These are phyloP conservation scores for Echiichthys vipera DNA, from an alignment of 2,797 vertebrate genomes.

Conservation along the genomic window DNA sequence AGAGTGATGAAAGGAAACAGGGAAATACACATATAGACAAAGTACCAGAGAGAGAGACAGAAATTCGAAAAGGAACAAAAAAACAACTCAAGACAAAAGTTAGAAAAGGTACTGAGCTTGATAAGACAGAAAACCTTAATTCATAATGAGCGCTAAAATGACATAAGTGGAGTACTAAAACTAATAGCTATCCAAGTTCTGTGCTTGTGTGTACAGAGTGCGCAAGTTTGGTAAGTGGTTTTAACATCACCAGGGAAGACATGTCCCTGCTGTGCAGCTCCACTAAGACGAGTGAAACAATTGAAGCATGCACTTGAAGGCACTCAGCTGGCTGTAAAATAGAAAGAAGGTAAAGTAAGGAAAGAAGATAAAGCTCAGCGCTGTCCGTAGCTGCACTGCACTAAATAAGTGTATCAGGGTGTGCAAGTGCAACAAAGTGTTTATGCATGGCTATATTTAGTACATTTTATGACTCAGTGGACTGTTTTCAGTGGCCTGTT, in stretches of 20 bases:
- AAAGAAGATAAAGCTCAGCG: constrained; percentile 1
- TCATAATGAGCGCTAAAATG: constrained; percentile 43
- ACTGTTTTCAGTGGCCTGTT: constrained; percentile 11
- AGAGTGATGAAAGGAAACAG: not conserved
- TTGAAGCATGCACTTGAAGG: constrained; percentile 66
- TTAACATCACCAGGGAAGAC: constrained; percentile 66
- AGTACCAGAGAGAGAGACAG: constrained; percentile 1
- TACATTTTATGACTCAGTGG: constrained; percentile 5
- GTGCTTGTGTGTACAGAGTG: constrained; percentile 32
- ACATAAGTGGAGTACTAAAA: constrained; percentile 23
- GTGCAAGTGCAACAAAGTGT: not conserved
- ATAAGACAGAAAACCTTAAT: not conserved
- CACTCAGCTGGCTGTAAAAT: constrained; percentile 53
- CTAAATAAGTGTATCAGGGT: constrained; percentile 8
- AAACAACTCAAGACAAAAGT: not conserved
- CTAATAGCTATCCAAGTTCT: constrained; percentile 32
- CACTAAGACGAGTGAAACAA: constrained; percentile 62
- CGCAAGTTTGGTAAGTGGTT: constrained; percentile 61
- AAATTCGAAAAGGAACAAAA: not conserved
- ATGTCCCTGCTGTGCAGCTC: constrained; percentile 49
- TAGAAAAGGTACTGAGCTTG: not conserved
- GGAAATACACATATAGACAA: constrained; percentile 1
- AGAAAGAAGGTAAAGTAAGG: constrained; percentile 6
- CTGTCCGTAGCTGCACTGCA: constrained; percentile 22
- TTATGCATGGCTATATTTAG: constrained; percentile 9